Base-by-base conservation (phyloP, 1,140 invertebrate genomes). In the Kradibia gibbosae region DNA sequence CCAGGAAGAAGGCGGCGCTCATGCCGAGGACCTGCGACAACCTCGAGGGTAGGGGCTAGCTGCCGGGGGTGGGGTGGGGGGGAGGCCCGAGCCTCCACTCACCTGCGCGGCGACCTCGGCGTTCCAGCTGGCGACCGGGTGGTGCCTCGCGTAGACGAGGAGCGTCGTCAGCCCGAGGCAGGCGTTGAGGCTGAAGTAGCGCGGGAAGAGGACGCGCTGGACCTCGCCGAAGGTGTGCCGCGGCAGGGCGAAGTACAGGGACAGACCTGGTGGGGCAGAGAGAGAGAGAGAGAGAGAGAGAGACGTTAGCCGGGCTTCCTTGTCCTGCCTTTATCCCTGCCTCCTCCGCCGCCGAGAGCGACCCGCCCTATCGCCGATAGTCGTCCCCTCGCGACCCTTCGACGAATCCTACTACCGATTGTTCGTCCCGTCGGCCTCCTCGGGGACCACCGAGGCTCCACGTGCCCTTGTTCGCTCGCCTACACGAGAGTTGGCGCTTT, bases 141-240 rank as follows among this genome's bases (percentile, higher is more conserved):
- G 92, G 50, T 93, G 92, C 84, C 93, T 93, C 2, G 93, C 90
- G 86, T 94, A 96, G 22, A 94, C 93, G 3, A 95, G 90, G 13
- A 96, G 92, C 8, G 95, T 96, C 13, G 93, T 92, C 17, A 96
- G 92, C 86, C 95, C 96, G 22, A 97, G 90, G 78, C 94, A 87
- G 0, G 94, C 93, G 86, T 96, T 97, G 62, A 96, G 90, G 8
- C 95, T 93, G 89, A 97, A 97, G 88, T 97, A 97, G 85, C 95
- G 94, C 7, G 96, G 96, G 89, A 97, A 97, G n/a, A 97, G 89
- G 22, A 96, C 94, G 80, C 95, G 94, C 88, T 97, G 96, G 8
- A 97, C 95, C 83, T 94, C 93, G 0, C 95, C 95, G 89, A 97
- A 97, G 53, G 94, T 94, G 85, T 97, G 96, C 25, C 96, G 93